A percentile compares a stretch with the other conserved stretches of the same genome.
phyloP scores from a whole-genome alignment of 2,797 vertebrate genomes.

The Arnoldichthys spilopterus region DNA sequence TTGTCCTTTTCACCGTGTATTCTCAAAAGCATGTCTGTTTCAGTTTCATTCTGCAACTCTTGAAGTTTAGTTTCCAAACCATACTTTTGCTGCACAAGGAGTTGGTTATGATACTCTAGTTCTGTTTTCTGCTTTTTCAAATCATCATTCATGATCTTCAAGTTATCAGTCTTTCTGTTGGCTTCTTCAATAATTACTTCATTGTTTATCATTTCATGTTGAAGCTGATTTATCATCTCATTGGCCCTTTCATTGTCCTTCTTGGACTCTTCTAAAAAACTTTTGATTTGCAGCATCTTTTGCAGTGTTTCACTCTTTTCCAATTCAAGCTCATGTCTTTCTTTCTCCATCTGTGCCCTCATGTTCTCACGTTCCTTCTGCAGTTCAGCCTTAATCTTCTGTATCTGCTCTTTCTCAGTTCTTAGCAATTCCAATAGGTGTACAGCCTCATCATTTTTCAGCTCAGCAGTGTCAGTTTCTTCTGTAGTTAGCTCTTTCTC shows the following conservation, averaged over 20 bases:
- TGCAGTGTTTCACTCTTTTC: slow-evolving; percentile 17
- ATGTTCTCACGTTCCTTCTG: slow-evolving; percentile 19
- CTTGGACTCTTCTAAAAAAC: slow-evolving; percentile 1
- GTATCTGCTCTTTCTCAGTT: slow-evolving; percentile 7
- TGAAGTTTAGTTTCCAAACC: neutral
- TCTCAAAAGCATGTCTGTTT: slow-evolving; percentile 11
- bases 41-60: slow-evolving; percentile 28
- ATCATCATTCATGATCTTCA: slow-evolving; percentile 30
- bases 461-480: neutral
- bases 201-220: slow-evolving; percentile 25
- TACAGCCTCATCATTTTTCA: slow-evolving; percentile 11
- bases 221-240: slow-evolving; percentile 14
- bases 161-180: slow-evolving; percentile 12
- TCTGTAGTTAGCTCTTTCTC: neutral
- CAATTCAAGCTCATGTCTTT: slow-evolving; percentile 11
- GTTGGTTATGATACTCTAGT: slow-evolving; percentile 20
- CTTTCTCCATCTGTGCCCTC: neutral
- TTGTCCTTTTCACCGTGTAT: slow-evolving; percentile 20
- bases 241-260: neutral
- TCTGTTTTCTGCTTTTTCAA: slow-evolving; percentile 36
- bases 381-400: slow-evolving; percentile 22
- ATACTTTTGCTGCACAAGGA: slow-evolving; percentile 25
- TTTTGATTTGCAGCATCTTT: neutral
- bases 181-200: slow-evolving; percentile 33
- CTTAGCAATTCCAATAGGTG: neutral